A percentile compares a stretch with the other conserved stretches of the same genome.
These are phyloP conservation scores for Scartelaos histophorus DNA, from an alignment of 2,113 vertebrate genomes.

Conservation along the genomic window DNA sequence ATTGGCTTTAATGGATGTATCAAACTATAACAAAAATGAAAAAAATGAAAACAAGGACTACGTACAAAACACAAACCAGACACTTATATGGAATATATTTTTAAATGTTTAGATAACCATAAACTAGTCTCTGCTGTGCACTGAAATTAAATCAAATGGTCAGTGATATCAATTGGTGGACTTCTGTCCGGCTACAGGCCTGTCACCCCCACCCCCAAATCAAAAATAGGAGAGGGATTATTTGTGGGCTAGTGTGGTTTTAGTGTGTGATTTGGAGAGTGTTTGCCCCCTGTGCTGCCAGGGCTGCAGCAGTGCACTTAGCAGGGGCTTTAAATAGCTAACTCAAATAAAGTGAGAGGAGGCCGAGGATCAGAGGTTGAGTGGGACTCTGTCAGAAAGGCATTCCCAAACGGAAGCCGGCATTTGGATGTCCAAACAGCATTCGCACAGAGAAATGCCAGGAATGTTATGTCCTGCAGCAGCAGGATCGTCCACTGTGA, in stretches of 20 bases:
- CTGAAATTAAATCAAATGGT: slow-evolving; percentile 1
- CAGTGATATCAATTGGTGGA: neutral
- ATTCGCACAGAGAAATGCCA: slow-evolving; percentile 61
- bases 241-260: slow-evolving; percentile 60
- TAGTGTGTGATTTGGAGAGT: slow-evolving; percentile 52
- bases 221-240: slow-evolving; percentile 69
- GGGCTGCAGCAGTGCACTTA: slow-evolving; percentile 52
- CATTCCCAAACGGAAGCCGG: slow-evolving; percentile 70
- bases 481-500: slow-evolving; percentile 32
- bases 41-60: neutral
- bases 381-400: slow-evolving; percentile 67
- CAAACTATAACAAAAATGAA: neutral
- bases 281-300: slow-evolving; percentile 48
- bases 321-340: slow-evolving; percentile 69
- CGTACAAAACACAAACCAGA: neutral
- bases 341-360: slow-evolving; percentile 71
- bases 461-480: slow-evolving; percentile 66
- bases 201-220: slow-evolving; percentile 34
- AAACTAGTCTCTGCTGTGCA: neutral
- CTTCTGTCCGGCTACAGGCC: slow-evolving; percentile 38
- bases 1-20: neutral
- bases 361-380: slow-evolving; percentile 65
- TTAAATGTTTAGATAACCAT: neutral
- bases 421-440: slow-evolving; percentile 61
- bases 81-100: neutral